A percentile compares a stretch with the other conserved stretches of the same genome.
phyloP scores from a whole-genome alignment of 37 sponge, comb jelly and placozoan genomes.

The Beroe ovata region DNA sequence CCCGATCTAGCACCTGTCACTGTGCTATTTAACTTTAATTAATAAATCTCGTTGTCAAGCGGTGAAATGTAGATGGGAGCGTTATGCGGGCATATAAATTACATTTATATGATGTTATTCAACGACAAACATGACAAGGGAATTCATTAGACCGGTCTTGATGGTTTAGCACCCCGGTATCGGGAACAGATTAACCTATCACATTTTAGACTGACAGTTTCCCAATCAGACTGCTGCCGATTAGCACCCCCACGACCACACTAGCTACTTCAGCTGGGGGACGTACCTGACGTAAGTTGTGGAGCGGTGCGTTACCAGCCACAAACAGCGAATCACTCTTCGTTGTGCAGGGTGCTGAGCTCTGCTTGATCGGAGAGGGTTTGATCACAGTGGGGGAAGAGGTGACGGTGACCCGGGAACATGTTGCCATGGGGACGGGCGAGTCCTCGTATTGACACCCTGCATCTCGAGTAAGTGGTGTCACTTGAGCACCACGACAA shows the following conservation, averaged over 20 bases:
- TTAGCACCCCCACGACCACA: too few relatives aligned
- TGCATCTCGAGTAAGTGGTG: constrained; percentile 48
- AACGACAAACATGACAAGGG: too few relatives aligned
- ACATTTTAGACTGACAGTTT: not conserved
- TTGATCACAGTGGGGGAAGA: constrained; percentile 4
- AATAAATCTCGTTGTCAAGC: not conserved
- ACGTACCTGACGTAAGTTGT: constrained; percentile 43
- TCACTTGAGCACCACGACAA: constrained; percentile 46
- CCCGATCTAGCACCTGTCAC: not conserved
- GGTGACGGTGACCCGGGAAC: not conserved
- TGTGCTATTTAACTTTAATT: not conserved
- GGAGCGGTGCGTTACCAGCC: constrained; percentile 57
- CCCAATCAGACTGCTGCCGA: too few relatives aligned
- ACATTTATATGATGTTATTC: too few relatives aligned
- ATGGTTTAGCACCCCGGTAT: too few relatives aligned
- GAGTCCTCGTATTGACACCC: constrained; percentile 52
- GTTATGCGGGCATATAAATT: too few relatives aligned
- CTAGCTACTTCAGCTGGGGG: not conserved
- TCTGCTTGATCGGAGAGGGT: constrained; percentile 55
- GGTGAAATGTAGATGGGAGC: too few relatives aligned
- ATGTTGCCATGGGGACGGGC: constrained; percentile 14
- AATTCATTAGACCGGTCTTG: too few relatives aligned
- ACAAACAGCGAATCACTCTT: constrained; percentile 9
- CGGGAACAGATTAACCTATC: not conserved
- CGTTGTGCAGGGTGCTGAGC: not conserved